Base-by-base conservation (phyloP, 2,888 invertebrate genomes). In the Tiliacea aurago region DNA sequence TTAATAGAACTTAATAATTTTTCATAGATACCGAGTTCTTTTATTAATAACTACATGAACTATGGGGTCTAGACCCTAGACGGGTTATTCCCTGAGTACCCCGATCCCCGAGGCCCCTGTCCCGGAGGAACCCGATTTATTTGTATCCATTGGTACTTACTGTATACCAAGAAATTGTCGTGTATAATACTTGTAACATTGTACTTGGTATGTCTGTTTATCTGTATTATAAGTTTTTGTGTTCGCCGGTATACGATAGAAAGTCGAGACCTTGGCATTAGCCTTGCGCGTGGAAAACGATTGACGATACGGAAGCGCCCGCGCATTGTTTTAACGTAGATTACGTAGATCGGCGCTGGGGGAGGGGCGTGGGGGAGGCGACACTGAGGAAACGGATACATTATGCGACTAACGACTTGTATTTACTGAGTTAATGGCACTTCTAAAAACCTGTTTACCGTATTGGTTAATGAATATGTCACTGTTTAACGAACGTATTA, bases 181-280 rank as follows among this genome's bases (percentile, higher is more conserved):
- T 23, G 43, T 59, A 64, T 53, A 63, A 47, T 53, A 79, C 62
- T 53, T 49, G 62, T 20, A 67, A 67, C 65, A 66, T 59, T 63
- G 51, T 71, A 72, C 37, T 74, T 74, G 64, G 53, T 70, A 66
- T 55, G 67, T 70, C 73, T 65, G 58, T 66, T 76, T 63, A 78
- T 80, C 80, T 68, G 76, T 83, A 78, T 81, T 81, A 66, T 76
- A 82, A 82, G 80, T 78, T 82, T 82, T 86, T 70, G 84, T 79
- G 76, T 71, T 75, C 78, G 81, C 68, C 76, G 72, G 77, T 83
- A 79, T 80, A 86, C 86, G 86, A 87, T 94, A 94, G 95, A 95
- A 95, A 95, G 95, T 92, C 87, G 84, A 93, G 95, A 93, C 95
- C 95, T 95, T 95, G 95, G 93, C 95, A 94, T 92, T 95, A 95